Evolutionary conservation across 2,113 vertebrate genomes (phyloP).

Genomic region (Nycticorax nycticorax): DNA sequence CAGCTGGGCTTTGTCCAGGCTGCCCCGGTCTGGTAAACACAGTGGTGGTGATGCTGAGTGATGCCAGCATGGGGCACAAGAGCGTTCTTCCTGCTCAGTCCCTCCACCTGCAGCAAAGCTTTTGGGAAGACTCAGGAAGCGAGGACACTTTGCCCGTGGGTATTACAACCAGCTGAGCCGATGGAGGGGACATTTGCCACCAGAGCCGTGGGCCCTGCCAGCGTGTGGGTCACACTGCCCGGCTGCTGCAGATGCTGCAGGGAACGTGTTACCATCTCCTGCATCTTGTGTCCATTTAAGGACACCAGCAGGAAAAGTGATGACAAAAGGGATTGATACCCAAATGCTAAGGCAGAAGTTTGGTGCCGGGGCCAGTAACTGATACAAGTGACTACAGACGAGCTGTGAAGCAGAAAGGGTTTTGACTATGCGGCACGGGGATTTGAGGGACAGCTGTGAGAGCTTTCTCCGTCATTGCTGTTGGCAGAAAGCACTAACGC

Average conservation of each 20-base stretch:
- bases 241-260: not conserved
- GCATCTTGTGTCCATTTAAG: not conserved
- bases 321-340: not conserved
- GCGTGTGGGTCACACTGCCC: not conserved
- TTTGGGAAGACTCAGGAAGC: not conserved
- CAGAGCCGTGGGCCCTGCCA: accelerated
- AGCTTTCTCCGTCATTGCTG: not conserved
- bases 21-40: not conserved
- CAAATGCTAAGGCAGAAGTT: not conserved
- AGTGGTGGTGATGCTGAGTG: not conserved
- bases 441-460: conserved; percentile 45
- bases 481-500: not conserved
- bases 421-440: not conserved
- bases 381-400: not conserved
- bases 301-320: not conserved
- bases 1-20: not conserved
- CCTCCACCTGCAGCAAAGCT: not conserved
- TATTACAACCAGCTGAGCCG: not conserved
- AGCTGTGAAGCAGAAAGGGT: not conserved
- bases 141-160: not conserved
- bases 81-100: not conserved
- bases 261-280: not conserved
- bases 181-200: not conserved
- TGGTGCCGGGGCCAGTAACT: not conserved
- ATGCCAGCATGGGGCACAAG: not conserved